These are phyloP conservation scores for Xestobium rufovillosum DNA, from an alignment of 2,888 invertebrate genomes.

Conservation along the genomic window DNA sequence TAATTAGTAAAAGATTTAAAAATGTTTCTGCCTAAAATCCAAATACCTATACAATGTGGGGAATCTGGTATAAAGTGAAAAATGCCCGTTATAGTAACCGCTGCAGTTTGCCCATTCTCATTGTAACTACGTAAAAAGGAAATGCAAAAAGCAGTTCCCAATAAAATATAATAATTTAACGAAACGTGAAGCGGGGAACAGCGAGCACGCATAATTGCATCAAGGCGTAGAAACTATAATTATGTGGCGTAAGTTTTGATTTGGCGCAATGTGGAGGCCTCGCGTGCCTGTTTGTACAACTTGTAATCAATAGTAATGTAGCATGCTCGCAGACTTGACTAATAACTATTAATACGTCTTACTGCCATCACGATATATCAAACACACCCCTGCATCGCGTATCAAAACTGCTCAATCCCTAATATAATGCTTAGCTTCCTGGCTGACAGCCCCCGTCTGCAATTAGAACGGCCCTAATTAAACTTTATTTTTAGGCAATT, in stretches of 20 bases:
- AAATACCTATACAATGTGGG: too few species aligned
- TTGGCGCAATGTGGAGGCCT: conserved; percentile 37
- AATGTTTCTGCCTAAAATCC: too few species aligned
- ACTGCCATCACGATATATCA: conserved; percentile 41
- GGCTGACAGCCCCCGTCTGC: conserved; percentile 26
- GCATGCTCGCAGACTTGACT: conserved; percentile 41
- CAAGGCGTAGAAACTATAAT: too few species aligned
- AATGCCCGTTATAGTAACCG: too few species aligned
- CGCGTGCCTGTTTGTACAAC: conserved; percentile 36
- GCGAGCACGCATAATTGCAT: too few species aligned
- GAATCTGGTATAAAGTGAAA: too few species aligned
- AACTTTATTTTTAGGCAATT: conserved; percentile 20
- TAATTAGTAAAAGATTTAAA: too few species aligned
- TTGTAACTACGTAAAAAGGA: too few species aligned
- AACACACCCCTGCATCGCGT: conserved; percentile 32
- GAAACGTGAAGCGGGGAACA: too few species aligned
- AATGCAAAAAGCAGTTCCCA: too few species aligned
- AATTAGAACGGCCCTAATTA: conserved; percentile 27
- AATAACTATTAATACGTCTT: conserved; percentile 44
- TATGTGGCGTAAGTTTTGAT: conserved; percentile 36
- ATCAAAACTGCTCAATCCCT: conserved; percentile 23
- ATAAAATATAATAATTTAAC: too few species aligned
- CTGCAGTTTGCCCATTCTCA: too few species aligned
- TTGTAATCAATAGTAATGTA: conserved; percentile 41
- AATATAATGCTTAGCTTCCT: conserved; percentile 29